Percentiles rank a stretch among this genome's conserved stretches.
Evolutionary conservation across 2,797 vertebrate genomes (phyloP).

Genomic region (Gila robusta): DNA sequence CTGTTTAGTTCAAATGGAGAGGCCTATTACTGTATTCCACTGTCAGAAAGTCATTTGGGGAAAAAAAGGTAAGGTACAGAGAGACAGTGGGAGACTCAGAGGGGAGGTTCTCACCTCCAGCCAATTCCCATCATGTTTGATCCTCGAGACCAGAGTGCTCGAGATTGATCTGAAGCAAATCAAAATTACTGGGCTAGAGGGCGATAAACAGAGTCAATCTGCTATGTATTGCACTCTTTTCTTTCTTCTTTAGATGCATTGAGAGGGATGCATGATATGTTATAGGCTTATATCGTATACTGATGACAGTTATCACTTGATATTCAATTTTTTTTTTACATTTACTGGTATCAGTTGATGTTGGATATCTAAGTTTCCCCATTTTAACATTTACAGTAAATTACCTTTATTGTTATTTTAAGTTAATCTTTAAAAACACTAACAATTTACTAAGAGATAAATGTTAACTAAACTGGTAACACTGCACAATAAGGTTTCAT

Average conservation of each 20-base stretch:
- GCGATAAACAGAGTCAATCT: slow-evolving; percentile 61
- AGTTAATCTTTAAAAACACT: background rate
- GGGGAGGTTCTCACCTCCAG: slow-evolving; percentile 72
- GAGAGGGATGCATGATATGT: background rate
- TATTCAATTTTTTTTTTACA: background rate
- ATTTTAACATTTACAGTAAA: background rate
- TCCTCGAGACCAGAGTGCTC: slow-evolving; percentile 67
- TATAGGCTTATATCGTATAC: background rate
- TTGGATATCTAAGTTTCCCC: background rate
- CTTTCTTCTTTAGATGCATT: slow-evolving; percentile 16
- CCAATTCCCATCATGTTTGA: slow-evolving; percentile 77
- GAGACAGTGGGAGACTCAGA: background rate
- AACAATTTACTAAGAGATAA: background rate
- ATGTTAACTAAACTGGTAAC: too few species aligned
- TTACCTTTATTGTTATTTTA: background rate
- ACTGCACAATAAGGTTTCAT: too few species aligned
- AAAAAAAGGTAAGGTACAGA: background rate
- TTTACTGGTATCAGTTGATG: background rate
- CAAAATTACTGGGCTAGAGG: slow-evolving; percentile 57
- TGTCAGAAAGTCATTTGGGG: slow-evolving; percentile 68
- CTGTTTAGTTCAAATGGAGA: slow-evolving; percentile 78
- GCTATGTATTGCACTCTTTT: slow-evolving; percentile 32
- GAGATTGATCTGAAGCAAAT: slow-evolving; percentile 72
- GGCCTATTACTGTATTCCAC: slow-evolving; percentile 76
- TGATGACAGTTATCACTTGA: background rate